phyloP scores from a whole-genome alignment of 2,888 invertebrate species.

The Acrobasis suavella region DNA sequence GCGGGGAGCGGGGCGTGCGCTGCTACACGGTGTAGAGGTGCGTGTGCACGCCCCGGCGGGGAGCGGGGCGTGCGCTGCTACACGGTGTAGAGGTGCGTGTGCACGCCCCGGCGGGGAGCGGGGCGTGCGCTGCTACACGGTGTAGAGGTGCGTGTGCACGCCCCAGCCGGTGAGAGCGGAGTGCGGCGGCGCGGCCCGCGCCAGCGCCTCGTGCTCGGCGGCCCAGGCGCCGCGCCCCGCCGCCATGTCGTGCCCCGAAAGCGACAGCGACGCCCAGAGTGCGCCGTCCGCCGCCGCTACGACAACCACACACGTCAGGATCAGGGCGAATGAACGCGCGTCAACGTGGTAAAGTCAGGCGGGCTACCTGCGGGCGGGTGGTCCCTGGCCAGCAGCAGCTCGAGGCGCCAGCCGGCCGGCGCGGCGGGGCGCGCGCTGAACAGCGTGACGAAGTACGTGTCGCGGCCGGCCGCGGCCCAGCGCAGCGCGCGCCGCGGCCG shows the following conservation, averaged over 20 bases:
- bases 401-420: slow-evolving; percentile 1
- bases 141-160: slow-evolving; percentile 79
- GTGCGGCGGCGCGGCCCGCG: slow-evolving; percentile 77
- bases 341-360: no score
- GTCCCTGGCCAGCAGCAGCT: slow-evolving; percentile 8
- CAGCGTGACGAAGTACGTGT: slow-evolving; percentile 16
- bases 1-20: no score
- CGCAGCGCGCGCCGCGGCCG: slow-evolving; percentile 6
- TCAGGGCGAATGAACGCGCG: no score
- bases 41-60: no score
- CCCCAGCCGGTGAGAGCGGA: slow-evolving; percentile 76
- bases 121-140: slow-evolving; percentile 3
- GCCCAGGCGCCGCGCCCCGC: slow-evolving; percentile 88
- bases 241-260: slow-evolving; percentile 67
- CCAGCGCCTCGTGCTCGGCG: slow-evolving; percentile 84
- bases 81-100: no score
- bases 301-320: background rate
- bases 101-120: no score
- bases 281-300: slow-evolving; percentile 2
- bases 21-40: no score
- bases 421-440: slow-evolving; percentile 6
- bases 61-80: no score
- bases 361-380: background rate
- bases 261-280: slow-evolving; percentile 7
- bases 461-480: background rate